Percentiles rank a stretch among this genome's conserved stretches.
Evolutionary conservation across 2,113 vertebrate species (phyloP).

Genomic region (Cyrtonyx montezumae): DNA sequence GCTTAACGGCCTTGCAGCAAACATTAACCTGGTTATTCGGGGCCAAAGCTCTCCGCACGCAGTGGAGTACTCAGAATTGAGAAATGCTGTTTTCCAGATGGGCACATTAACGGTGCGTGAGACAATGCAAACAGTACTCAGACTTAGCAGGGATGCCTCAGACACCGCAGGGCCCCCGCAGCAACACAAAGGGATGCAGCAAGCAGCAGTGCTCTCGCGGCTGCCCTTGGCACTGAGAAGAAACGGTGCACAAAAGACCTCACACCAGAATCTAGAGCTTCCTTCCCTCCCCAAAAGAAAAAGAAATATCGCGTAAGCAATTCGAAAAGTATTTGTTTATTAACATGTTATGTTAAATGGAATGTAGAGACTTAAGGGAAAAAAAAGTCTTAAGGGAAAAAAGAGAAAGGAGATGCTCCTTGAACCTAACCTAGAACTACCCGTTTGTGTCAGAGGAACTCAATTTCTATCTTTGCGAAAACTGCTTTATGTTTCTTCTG

Average conservation of each 20-base stretch:
- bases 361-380: neutral
- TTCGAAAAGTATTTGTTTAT: neutral
- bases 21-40: neutral
- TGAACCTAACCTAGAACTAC: neutral
- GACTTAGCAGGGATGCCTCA: neutral
- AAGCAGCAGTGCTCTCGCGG: too few species aligned
- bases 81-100: neutral
- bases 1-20: neutral
- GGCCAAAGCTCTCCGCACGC: neutral
- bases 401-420: neutral
- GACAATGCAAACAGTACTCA: neutral
- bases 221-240: rapidly evolving
- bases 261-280: neutral
- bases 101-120: neutral
- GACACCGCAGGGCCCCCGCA: neutral
- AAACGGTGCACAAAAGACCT: neutral
- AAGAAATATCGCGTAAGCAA: neutral
- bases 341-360: rapidly evolving
- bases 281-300: neutral
- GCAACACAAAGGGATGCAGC: neutral
- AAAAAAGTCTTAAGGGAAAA: too few species aligned
- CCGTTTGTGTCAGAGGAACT: neutral
- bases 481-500: neutral
- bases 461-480: too few species aligned
- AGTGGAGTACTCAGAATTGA: neutral